A percentile compares a stretch with the other conserved stretches of the same genome.
Evolutionary conservation across 1,140 invertebrate species (phyloP).

Genomic region (Lepidostoma basale): DNA sequence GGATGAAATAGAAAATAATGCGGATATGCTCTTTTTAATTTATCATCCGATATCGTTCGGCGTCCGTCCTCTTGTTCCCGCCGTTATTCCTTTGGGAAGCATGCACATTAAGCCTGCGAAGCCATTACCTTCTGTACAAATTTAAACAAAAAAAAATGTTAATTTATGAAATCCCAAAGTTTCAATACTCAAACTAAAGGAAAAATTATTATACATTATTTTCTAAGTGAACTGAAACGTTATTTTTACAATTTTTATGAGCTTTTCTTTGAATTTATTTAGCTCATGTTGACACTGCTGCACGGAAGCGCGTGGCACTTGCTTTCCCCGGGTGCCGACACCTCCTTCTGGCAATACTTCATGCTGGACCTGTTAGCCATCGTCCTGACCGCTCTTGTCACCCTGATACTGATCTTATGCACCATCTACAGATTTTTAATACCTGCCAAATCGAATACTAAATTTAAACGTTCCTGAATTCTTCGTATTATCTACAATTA

Average conservation of each 20-base stretch:
- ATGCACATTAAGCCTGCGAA: constrained; percentile 52
- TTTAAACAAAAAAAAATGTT: too few relatives aligned
- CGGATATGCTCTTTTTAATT: constrained; percentile 62
- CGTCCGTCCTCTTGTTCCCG: constrained; percentile 56
- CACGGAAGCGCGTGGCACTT: constrained; percentile 61
- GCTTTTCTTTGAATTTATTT: constrained; percentile 45
- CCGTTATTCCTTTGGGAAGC: constrained; percentile 58
- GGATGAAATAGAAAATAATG: constrained; percentile 52
- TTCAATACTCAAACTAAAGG: constrained; percentile 54
- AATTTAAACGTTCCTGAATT: neutral
- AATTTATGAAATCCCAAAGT: constrained; percentile 48
- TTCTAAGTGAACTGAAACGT: neutral
- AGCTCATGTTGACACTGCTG: constrained; percentile 53
- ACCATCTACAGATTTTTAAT: neutral
- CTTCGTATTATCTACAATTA: neutral
- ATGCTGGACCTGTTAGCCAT: constrained; percentile 58
- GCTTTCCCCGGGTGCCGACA: constrained; percentile 52
- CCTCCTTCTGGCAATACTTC: constrained; percentile 60
- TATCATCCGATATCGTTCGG: constrained; percentile 56
- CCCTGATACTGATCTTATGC: too few relatives aligned
- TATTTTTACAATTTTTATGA: neutral
- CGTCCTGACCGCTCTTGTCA: neutral
- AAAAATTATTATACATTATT: constrained; percentile 28
- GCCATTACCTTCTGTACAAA: constrained; percentile 48
- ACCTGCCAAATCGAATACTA: neutral